Conservation (phyloP, 2,797 vertebrate genomes). For the Knipowitschia caucasica region DNA sequence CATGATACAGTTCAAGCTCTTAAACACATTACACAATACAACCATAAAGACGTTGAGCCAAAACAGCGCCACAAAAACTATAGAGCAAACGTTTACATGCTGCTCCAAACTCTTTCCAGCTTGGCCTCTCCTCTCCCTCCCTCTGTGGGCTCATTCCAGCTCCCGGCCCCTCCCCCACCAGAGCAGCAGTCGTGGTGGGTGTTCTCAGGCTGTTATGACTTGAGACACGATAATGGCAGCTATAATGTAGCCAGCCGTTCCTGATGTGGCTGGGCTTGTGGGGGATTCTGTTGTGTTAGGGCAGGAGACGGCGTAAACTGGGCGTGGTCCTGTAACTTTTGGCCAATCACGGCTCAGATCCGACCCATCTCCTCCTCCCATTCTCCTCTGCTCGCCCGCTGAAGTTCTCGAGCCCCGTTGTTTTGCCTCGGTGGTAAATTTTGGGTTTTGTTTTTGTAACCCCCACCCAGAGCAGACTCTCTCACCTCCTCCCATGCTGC, state of each 20-base stretch:
- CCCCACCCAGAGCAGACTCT: constrained; percentile 48
- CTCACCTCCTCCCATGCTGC: constrained; percentile 34
- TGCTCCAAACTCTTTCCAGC: constrained; percentile 45
- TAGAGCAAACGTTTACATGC: not conserved
- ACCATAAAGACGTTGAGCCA: too few relatives aligned
- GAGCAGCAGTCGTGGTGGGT: constrained; percentile 82
- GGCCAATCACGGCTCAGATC: constrained; percentile 64
- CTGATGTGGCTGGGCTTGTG: constrained; percentile 78
- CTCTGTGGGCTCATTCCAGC: constrained; percentile 55
- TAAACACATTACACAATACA: too few relatives aligned
- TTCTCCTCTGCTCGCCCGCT: constrained; percentile 31
- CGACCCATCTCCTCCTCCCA: constrained; percentile 35
- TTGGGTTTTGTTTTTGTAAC: constrained; percentile 76
- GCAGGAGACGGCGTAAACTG: constrained; percentile 52
- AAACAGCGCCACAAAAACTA: not conserved
- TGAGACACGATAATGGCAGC: constrained; percentile 86
- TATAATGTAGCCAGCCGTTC: constrained; percentile 82
- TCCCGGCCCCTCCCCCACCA: constrained; percentile 54
- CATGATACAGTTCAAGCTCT: too few relatives aligned
- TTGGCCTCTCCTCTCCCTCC: constrained; percentile 37
- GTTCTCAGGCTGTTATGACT: constrained; percentile 87
- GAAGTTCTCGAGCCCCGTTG: constrained; percentile 56
- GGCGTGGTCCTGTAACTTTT: constrained; percentile 28
- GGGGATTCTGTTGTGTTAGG: constrained; percentile 78
- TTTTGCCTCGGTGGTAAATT: constrained; percentile 76